phyloP scores from a whole-genome alignment of 2,113 vertebrate genomes.

The Rana temporaria region DNA sequence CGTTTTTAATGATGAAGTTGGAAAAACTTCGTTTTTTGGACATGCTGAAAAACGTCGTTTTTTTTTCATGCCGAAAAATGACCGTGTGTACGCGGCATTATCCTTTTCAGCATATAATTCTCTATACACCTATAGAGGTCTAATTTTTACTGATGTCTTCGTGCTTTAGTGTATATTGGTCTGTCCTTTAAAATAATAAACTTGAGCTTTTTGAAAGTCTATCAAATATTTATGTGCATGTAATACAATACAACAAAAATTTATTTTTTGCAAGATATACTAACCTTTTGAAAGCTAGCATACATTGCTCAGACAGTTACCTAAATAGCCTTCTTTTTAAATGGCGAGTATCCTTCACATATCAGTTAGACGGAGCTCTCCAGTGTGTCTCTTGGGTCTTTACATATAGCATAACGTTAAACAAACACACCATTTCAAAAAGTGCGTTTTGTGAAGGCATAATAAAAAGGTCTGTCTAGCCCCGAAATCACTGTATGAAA shows the following conservation, averaged over 20 bases:
- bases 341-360: background rate
- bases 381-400: background rate
- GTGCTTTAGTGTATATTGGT: no score
- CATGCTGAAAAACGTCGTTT: no score
- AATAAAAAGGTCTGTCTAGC: background rate
- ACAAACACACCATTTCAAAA: background rate
- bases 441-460: background rate
- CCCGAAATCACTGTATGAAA: constrained; percentile 18
- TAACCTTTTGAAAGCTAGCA: background rate
- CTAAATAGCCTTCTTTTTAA: background rate
- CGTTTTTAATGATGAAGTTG: no score
- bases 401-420: background rate
- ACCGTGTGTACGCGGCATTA: no score
- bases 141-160: no score
- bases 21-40: no score
- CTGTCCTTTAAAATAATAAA: no score
- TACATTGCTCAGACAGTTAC: background rate
- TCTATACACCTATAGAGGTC: no score
- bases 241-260: background rate
- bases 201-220: no score
- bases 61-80: no score
- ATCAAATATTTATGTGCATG: no score
- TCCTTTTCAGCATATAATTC: no score
- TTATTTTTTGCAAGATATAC: background rate
- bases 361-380: background rate